Evolutionary conservation across 1,140 invertebrate species (phyloP).

Genomic region (Sycophila sp.): DNA sequence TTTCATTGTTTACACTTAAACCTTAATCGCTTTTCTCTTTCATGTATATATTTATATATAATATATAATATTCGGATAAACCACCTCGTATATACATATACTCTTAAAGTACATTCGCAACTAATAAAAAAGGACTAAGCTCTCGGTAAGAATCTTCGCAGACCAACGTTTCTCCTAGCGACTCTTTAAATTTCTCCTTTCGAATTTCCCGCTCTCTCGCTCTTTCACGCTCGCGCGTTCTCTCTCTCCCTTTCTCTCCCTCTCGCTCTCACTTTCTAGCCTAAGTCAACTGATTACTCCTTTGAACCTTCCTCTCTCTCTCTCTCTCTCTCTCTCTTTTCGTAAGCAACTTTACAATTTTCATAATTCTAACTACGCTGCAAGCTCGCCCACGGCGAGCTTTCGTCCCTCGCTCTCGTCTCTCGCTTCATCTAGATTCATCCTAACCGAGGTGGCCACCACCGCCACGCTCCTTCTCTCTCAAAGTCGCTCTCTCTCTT

Average conservation of each 20-base stretch:
- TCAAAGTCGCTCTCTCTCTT: background rate
- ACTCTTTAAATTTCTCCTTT: background rate
- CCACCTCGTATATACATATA: conserved; percentile 52
- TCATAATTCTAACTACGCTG: conserved; percentile 14
- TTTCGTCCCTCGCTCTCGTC: too few relatives aligned
- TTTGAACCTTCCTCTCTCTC: background rate
- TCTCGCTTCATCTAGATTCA: too few relatives aligned
- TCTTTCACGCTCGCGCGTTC: too few relatives aligned
- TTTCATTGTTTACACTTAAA: conserved; percentile 61
- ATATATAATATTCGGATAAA: conserved; percentile 50
- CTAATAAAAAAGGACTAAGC: conserved; percentile 61
- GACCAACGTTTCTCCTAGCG: conserved; percentile 23
- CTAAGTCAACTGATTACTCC: background rate
- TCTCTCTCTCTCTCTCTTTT: background rate
- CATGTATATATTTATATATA: conserved; percentile 45
- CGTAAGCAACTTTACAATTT: conserved; percentile 26
- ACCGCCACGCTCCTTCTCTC: background rate
- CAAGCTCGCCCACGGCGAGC: too few relatives aligned
- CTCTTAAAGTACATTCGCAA: conserved; percentile 52
- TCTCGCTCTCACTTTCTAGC: background rate
- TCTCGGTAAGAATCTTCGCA: conserved; percentile 54
- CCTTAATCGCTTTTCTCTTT: conserved; percentile 48
- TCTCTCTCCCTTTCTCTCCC: conserved; percentile 4
- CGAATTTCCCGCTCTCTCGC: background rate
- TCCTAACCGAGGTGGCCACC: background rate